Percentiles rank a stretch among this genome's conserved stretches.
phyloP scores from a whole-genome alignment of 2,113 vertebrate genomes.

The Suricata suricatta region DNA sequence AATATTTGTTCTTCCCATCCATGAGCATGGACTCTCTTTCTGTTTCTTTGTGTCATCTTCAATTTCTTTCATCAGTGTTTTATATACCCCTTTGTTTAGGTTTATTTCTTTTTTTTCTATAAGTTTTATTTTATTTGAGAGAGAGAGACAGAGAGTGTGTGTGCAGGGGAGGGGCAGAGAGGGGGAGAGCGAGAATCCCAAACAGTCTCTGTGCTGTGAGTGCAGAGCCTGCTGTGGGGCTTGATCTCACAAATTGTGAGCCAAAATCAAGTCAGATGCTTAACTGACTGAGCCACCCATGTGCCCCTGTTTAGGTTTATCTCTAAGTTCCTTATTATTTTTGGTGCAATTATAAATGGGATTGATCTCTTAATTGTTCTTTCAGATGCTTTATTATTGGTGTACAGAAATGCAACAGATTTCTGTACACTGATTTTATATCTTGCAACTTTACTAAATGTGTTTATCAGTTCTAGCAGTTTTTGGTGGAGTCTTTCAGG shows the following conservation, averaged over 20 bases:
- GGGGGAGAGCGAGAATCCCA: no score
- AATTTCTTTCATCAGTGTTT: neutral
- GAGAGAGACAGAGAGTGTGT: no score
- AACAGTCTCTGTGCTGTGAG: no score
- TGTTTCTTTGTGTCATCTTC: neutral
- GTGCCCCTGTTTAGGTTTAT: neutral
- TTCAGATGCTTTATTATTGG: neutral
- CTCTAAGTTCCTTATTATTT: neutral
- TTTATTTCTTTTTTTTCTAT: neutral
- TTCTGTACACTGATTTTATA: neutral
- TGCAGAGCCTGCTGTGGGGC: no score
- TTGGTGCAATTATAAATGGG: neutral
- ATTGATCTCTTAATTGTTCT: neutral
- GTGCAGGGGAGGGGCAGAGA: no score
- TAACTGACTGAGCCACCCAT: no score
- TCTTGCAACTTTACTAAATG: neutral
- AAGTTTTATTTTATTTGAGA: no score
- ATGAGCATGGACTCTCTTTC: neutral
- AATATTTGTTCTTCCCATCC: neutral
- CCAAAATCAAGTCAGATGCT: no score
- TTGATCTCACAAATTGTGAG: no score
- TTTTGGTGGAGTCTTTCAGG: neutral
- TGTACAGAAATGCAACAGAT: neutral
- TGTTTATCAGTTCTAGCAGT: neutral
- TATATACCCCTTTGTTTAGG: neutral